phyloP scores from a whole-genome alignment of 1,140 invertebrate genomes.

The Paracyclopina nana region DNA sequence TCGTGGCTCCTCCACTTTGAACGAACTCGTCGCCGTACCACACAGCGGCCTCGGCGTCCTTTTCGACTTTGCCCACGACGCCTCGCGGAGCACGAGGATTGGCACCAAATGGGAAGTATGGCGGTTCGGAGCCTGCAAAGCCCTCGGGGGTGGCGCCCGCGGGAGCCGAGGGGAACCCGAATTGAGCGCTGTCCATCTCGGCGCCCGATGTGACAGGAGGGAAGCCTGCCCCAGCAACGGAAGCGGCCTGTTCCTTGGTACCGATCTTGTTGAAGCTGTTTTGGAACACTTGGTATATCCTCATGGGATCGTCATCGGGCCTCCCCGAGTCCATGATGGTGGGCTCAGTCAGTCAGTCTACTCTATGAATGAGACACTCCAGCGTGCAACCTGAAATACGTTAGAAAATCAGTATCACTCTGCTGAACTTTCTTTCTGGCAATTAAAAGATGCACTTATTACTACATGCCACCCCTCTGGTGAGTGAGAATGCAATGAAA shows the following conservation, averaged over 20 bases:
- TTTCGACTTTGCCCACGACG: background rate
- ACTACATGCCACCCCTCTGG: too few relatives aligned
- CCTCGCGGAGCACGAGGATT: background rate
- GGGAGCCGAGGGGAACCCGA: background rate
- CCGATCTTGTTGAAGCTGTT: conserved; percentile 14
- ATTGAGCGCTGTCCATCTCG: too few relatives aligned
- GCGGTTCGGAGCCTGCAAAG: conserved; percentile 5
- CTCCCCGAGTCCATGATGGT: background rate
- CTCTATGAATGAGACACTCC: too few relatives aligned
- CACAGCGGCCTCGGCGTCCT: background rate
- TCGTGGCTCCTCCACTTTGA: background rate
- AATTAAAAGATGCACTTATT: too few relatives aligned
- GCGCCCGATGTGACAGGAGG: too few relatives aligned
- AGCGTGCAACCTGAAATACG: too few relatives aligned
- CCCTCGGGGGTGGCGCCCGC: background rate
- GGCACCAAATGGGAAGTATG: conserved; percentile 11
- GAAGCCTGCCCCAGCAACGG: background rate
- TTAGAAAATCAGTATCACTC: too few relatives aligned
- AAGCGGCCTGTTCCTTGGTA: background rate
- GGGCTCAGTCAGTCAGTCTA: too few relatives aligned
- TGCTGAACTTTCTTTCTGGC: too few relatives aligned
- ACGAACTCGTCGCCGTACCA: conserved; percentile 7
- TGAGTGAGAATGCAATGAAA: too few relatives aligned
- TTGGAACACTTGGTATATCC: conserved; percentile 13
- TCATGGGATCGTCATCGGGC: conserved; percentile 12